These are phyloP conservation scores for Eclectus roratus DNA, from an alignment of 2,113 vertebrate genomes.

Conservation along the genomic window DNA sequence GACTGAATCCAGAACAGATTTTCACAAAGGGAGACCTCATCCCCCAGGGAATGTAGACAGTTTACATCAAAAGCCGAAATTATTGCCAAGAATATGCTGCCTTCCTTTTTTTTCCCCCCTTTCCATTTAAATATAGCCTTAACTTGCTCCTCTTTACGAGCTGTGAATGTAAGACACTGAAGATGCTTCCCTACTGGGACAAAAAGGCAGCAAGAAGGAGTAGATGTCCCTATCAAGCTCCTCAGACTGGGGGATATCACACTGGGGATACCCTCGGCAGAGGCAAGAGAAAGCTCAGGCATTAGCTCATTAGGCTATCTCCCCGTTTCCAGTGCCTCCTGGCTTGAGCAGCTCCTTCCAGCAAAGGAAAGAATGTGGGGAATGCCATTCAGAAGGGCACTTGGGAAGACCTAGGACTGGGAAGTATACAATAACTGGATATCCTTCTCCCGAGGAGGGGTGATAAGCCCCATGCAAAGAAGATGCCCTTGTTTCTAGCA, in stretches of 20 bases:
- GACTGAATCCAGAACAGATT: conserved; percentile 21
- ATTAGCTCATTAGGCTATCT: background rate
- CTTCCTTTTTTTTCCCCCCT: background rate
- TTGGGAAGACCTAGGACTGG: background rate
- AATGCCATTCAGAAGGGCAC: conserved; percentile 25
- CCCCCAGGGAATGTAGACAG: conserved; percentile 25
- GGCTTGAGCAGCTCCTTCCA: background rate
- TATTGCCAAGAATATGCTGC: conserved; percentile 27
- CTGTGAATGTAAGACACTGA: background rate
- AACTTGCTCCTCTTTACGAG: background rate
- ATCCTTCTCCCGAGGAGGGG: background rate
- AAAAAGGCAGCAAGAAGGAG: background rate
- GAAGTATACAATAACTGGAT: background rate
- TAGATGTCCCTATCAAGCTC: background rate
- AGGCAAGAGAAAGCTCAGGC: background rate
- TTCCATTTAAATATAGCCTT: conserved; percentile 7
- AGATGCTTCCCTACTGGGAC: background rate
- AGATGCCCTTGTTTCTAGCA: background rate
- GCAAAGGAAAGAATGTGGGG: conserved; percentile 10
- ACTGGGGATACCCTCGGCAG: rapidly evolving
- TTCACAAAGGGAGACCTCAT: conserved; percentile 42
- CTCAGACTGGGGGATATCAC: rapidly evolving
- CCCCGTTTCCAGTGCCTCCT: background rate
- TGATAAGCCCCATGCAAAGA: background rate
- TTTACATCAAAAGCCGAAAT: conserved; percentile 32